phyloP scores from a whole-genome alignment of 2,888 invertebrate species.

The Lasioglossum lativentre region DNA sequence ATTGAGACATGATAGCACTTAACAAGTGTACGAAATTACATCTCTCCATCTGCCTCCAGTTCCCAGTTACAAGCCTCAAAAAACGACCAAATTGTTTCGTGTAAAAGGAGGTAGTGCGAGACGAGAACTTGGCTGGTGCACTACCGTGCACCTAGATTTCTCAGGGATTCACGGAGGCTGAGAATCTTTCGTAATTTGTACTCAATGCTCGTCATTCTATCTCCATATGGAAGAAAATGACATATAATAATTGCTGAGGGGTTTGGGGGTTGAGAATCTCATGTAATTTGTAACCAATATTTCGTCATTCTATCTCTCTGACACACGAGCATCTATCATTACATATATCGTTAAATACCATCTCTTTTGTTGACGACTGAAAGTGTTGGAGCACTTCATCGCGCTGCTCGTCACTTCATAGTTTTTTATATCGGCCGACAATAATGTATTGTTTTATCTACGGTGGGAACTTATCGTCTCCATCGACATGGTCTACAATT shows the following conservation, averaged over 20 bases:
- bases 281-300: not conserved
- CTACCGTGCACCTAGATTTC: no score
- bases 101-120: no score
- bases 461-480: not conserved
- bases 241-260: not conserved
- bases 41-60: no score
- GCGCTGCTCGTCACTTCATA: not conserved
- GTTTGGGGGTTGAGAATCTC: not conserved
- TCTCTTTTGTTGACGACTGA: not conserved
- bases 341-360: not conserved
- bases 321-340: not conserved
- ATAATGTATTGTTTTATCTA: not conserved
- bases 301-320: not conserved
- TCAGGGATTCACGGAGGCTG: no score
- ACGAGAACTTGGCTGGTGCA: no score
- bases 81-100: no score
- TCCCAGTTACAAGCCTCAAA: no score
- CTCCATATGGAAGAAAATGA: not conserved
- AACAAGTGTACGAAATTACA: no score
- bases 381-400: not conserved
- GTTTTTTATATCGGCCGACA: not conserved
- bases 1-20: no score
- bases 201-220: not conserved
- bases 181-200: no score
- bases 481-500: not conserved